Evolutionary conservation across 2,113 vertebrate species (phyloP).

Genomic region (Gallinago undulata): DNA sequence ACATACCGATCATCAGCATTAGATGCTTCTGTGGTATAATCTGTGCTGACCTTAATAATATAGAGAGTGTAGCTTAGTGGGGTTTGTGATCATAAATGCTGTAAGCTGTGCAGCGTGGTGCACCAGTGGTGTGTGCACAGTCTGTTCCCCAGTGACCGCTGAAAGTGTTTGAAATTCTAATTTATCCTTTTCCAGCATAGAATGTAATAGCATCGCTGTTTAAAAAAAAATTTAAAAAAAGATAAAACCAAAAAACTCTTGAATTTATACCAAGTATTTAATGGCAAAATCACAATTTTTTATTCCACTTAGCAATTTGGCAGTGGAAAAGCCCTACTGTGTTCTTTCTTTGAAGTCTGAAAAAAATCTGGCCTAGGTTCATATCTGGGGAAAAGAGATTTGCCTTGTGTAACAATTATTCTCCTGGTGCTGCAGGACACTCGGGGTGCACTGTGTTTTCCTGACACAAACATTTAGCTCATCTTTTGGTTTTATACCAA

Average conservation of each 20-base stretch:
- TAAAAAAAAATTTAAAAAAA: background rate
- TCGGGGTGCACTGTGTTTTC: slow-evolving; percentile 60
- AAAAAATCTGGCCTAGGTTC: slow-evolving; percentile 68
- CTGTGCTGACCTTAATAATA: background rate
- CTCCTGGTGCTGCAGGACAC: background rate
- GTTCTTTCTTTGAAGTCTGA: slow-evolving; percentile 57
- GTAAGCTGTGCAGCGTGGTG: background rate
- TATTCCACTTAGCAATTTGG: slow-evolving; percentile 47
- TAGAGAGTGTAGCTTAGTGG: background rate
- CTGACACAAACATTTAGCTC: slow-evolving; percentile 57
- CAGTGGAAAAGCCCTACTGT: slow-evolving; percentile 41
- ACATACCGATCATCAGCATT: background rate
- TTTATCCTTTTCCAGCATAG: background rate
- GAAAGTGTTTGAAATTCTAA: background rate
- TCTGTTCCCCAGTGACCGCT: background rate
- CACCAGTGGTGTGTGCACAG: background rate
- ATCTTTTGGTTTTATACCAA: slow-evolving; percentile 49
- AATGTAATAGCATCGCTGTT: background rate
- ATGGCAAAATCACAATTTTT: slow-evolving; percentile 47
- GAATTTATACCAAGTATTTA: slow-evolving; percentile 46
- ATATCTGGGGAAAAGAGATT: slow-evolving; percentile 60
- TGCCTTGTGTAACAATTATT: slow-evolving; percentile 36
- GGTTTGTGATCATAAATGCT: background rate
- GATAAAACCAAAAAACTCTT: background rate
- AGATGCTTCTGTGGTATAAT: background rate